A percentile compares a stretch with the other conserved stretches of the same genome.
Evolutionary conservation across 2,797 vertebrate species (phyloP).

Genomic region (Enoplosus armatus): DNA sequence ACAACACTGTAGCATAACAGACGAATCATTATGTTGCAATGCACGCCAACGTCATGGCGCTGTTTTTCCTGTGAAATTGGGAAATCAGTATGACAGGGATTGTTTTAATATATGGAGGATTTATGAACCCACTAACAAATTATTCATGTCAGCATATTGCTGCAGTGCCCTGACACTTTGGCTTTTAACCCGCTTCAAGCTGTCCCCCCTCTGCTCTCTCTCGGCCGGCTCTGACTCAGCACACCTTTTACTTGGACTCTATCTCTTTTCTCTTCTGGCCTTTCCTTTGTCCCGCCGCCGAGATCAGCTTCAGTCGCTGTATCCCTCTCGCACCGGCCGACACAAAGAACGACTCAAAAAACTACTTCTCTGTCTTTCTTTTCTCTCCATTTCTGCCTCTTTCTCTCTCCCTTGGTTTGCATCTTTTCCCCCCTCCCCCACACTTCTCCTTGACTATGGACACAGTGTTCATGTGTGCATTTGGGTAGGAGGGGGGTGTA

Average conservation of each 20-base stretch:
- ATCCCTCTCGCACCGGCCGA: slow-evolving; percentile 9
- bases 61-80: not conserved
- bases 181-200: slow-evolving; percentile 44
- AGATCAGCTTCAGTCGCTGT: slow-evolving; percentile 22
- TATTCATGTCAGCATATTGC: slow-evolving; percentile 51
- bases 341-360: slow-evolving; percentile 56
- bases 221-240: slow-evolving; percentile 67
- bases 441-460: slow-evolving; percentile 70
- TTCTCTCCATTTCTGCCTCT: slow-evolving; percentile 33
- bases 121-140: slow-evolving; percentile 10
- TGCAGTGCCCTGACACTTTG: slow-evolving; percentile 35
- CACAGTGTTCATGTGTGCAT: slow-evolving; percentile 80
- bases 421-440: slow-evolving; percentile 64
- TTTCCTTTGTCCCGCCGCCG: slow-evolving; percentile 56
- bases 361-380: slow-evolving; percentile 63
- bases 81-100: not conserved
- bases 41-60: not conserved
- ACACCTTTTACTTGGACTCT: slow-evolving; percentile 48
- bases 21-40: not conserved
- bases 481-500: slow-evolving; percentile 40
- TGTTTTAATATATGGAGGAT: slow-evolving; percentile 17
- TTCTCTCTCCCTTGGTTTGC: slow-evolving; percentile 40
- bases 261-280: slow-evolving; percentile 21
- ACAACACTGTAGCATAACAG: not conserved
- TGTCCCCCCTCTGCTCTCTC: not conserved